A percentile compares a stretch with the other conserved stretches of the same genome.
These are phyloP conservation scores for Patella depressa DNA, from an alignment of 2,888 invertebrate species.

Conservation along the genomic window DNA sequence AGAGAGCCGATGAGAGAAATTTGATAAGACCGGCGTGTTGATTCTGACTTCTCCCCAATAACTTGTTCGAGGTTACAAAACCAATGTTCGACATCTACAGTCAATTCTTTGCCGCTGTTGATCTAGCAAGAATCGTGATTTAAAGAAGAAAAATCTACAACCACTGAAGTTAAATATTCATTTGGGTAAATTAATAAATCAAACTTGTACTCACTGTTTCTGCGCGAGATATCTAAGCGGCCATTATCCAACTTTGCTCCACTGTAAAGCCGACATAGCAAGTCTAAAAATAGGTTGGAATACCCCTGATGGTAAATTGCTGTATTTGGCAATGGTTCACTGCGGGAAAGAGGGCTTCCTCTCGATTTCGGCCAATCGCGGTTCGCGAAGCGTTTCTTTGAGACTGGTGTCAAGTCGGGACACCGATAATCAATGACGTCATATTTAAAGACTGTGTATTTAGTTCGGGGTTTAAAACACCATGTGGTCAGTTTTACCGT, in stretches of 20 bases:
- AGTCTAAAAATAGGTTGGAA: constrained; percentile 1
- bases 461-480: too few relatives aligned
- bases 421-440: constrained; percentile 8
- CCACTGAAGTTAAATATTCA: too few relatives aligned
- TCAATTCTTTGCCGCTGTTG: too few relatives aligned
- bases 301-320: constrained; percentile 9
- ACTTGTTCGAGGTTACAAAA: too few relatives aligned
- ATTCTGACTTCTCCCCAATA: not conserved
- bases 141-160: too few relatives aligned
- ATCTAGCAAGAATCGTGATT: too few relatives aligned
- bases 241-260: constrained; percentile 10
- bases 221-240: constrained; percentile 1
- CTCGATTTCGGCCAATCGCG: not conserved
- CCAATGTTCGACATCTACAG: too few relatives aligned
- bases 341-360: constrained; percentile 8
- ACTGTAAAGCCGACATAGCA: not conserved
- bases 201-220: not conserved
- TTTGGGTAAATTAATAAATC: too few relatives aligned
- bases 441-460: not conserved
- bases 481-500: too few relatives aligned
- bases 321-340: constrained; percentile 13
- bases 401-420: not conserved
- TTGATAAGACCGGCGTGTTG: constrained; percentile 7
- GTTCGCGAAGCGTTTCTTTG: not conserved
- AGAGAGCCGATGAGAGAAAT: not conserved